Percentiles rank a stretch among this genome's conserved stretches.
Conservation (phyloP, 2,888 invertebrate genomes). For the Heliothis peltigera region DNA sequence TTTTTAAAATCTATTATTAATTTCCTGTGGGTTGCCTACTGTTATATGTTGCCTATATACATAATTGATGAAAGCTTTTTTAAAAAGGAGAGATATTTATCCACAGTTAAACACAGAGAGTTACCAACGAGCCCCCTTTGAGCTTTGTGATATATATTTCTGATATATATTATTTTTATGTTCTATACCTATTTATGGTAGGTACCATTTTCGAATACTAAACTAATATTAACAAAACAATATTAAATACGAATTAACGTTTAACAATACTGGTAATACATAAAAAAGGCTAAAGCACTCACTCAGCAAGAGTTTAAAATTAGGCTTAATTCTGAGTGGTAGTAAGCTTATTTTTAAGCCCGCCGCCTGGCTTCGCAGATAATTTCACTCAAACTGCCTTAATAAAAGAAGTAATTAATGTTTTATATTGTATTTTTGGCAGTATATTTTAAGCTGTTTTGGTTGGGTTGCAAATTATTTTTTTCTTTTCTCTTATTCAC, state of each 20-base stretch:
- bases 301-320: constrained; percentile 37
- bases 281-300: constrained; percentile 24
- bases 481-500: not conserved
- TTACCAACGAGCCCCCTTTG: too few species aligned
- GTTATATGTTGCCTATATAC: too few species aligned
- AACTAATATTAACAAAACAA: not conserved
- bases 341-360: constrained; percentile 54
- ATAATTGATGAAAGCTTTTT: too few species aligned
- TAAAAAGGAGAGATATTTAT: too few species aligned
- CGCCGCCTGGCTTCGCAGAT: constrained; percentile 46
- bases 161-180: too few species aligned
- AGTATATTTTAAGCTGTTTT: constrained; percentile 16
- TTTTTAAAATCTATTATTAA: too few species aligned
- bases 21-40: too few species aligned
- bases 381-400: constrained; percentile 48
- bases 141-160: too few species aligned
- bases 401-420: constrained; percentile 24
- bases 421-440: constrained; percentile 27
- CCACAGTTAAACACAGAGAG: too few species aligned
- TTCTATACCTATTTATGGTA: too few species aligned
- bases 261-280: constrained; percentile 7
- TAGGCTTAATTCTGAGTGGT: constrained; percentile 27
- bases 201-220: not conserved
- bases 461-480: not conserved
- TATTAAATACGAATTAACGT: not conserved